These are phyloP conservation scores for Petrocephalus schoutedeni DNA, from an alignment of 2,797 vertebrate genomes.

Conservation along the genomic window DNA sequence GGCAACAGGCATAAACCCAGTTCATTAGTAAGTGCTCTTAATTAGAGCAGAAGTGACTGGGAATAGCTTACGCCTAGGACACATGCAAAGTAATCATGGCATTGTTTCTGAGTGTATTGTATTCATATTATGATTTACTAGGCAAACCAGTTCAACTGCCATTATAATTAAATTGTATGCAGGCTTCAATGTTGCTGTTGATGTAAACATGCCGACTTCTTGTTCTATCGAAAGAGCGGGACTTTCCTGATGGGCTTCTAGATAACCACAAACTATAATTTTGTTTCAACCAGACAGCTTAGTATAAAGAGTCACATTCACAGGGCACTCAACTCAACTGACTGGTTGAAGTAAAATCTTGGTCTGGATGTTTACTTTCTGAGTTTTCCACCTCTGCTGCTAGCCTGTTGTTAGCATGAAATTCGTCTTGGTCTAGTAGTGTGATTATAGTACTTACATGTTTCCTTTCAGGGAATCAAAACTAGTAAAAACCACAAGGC, in stretches of 20 bases:
- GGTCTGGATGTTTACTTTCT: no score
- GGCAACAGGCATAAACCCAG: not conserved
- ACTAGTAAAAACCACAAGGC: no score
- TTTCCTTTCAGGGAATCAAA: no score
- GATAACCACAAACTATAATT: not conserved
- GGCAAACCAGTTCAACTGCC: not conserved
- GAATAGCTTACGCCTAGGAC: not conserved
- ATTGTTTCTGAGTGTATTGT: not conserved
- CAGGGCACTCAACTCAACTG: no score
- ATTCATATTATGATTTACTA: not conserved
- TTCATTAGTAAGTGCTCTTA: not conserved
- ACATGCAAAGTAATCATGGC: not conserved
- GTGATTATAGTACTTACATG: no score
- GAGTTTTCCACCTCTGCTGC: no score
- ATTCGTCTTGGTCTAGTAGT: no score
- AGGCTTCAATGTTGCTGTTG: not conserved
- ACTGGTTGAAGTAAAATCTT: no score
- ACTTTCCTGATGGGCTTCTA: not conserved
- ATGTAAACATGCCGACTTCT: not conserved
- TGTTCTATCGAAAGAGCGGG: not conserved
- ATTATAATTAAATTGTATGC: not conserved
- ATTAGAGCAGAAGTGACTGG: not conserved
- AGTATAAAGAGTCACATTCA: no score
- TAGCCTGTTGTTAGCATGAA: no score
- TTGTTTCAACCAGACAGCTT: no score